A percentile compares a stretch with the other conserved stretches of the same genome.
Conservation (phyloP, 2,888 invertebrate species). For the Brenthis daphne region DNA sequence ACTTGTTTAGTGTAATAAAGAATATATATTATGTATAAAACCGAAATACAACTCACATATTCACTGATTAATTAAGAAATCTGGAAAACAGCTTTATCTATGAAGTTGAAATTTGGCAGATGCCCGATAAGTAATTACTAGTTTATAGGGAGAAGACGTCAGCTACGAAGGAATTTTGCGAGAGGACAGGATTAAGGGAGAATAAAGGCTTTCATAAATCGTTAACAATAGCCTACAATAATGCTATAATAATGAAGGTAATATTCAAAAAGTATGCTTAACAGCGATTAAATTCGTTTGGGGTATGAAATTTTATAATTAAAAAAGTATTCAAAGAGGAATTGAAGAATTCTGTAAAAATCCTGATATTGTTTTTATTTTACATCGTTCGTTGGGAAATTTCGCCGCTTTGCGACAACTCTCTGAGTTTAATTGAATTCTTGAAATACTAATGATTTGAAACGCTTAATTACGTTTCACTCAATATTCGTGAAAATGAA, state of each 20-base stretch:
- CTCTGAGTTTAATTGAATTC: slow-evolving; percentile 27
- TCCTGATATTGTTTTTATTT: slow-evolving; percentile 19
- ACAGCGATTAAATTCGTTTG: background rate
- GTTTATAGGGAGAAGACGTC: no score
- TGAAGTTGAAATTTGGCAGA: no score
- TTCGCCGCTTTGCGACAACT: slow-evolving; percentile 19
- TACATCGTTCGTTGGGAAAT: slow-evolving; percentile 6
- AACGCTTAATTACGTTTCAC: slow-evolving; percentile 25
- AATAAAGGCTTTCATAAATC: no score
- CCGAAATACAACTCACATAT: no score
- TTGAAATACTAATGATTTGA: slow-evolving; percentile 24
- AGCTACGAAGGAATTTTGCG: no score
- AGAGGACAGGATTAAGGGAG: no score
- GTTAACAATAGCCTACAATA: background rate
- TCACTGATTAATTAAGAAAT: no score
- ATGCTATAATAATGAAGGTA: background rate
- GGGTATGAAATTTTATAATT: slow-evolving; percentile 1
- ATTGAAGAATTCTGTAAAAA: slow-evolving; percentile 2
- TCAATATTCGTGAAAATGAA: slow-evolving; percentile 16
- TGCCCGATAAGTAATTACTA: no score
- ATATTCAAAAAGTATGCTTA: background rate
- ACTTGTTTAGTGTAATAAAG: no score
- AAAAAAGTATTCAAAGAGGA: slow-evolving; percentile 15
- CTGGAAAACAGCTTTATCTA: no score
- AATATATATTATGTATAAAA: no score